Conservation (phyloP, 2,797 vertebrate species). For the Clarias fuscus region DNA sequence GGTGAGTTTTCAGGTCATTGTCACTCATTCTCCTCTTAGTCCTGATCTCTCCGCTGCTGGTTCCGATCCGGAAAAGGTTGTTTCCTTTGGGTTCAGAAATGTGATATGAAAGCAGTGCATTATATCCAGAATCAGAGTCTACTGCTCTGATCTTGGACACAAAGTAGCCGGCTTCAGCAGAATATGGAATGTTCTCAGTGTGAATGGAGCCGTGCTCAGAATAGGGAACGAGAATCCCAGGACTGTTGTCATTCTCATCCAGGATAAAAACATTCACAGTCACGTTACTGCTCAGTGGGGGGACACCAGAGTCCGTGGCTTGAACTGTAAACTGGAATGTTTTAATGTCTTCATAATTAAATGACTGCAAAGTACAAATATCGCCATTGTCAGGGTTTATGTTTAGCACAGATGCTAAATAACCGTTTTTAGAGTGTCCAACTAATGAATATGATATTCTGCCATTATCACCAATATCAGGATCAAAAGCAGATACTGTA, state of each 20-base stretch:
- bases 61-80: conserved; percentile 68
- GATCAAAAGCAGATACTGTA: conserved; percentile 53
- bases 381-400: conserved; percentile 67
- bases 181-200: conserved; percentile 77
- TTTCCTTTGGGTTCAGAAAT: conserved; percentile 67
- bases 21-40: conserved; percentile 69
- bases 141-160: conserved; percentile 70
- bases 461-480: conserved; percentile 55
- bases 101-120: conserved; percentile 68
- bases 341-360: conserved; percentile 68
- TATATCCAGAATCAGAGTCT: conserved; percentile 73
- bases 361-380: conserved; percentile 61
- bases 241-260: conserved; percentile 70
- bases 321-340: conserved; percentile 64
- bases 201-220: conserved; percentile 80
- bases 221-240: conserved; percentile 71
- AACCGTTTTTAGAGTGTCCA: conserved; percentile 30
- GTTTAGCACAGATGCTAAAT: conserved; percentile 43
- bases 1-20: conserved; percentile 68
- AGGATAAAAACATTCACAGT: conserved; percentile 65
- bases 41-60: conserved; percentile 67
- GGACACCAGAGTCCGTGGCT: conserved; percentile 68
- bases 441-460: conserved; percentile 52
- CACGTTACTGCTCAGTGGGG: conserved; percentile 64
- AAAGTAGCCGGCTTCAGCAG: conserved; percentile 68